Evolutionary conservation across 2,113 vertebrate genomes (phyloP).

Genomic region (Ceyx margarethae): DNA sequence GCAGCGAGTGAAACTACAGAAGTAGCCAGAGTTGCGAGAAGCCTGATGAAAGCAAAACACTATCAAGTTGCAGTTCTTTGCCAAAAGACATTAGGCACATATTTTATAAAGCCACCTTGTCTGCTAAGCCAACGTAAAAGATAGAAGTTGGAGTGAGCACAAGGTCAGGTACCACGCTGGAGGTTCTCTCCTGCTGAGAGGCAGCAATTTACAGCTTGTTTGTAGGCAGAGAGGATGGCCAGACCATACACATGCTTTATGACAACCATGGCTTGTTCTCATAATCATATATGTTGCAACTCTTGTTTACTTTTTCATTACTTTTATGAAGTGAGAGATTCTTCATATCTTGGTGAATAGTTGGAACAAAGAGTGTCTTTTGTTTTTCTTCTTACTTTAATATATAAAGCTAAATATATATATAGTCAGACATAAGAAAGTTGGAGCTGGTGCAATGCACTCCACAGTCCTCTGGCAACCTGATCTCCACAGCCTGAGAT

Average conservation of each 20-base stretch:
- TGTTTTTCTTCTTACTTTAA: not conserved
- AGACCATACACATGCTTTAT: not conserved
- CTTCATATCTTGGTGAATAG: not conserved
- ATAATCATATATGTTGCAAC: not conserved
- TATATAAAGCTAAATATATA: not conserved
- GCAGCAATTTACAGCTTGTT: not conserved
- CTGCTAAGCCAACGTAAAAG: not conserved
- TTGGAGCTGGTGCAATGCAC: not conserved
- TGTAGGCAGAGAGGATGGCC: not conserved
- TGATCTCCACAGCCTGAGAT: not conserved
- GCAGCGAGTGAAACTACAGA: not conserved
- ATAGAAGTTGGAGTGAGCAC: not conserved
- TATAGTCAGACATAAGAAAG: not conserved
- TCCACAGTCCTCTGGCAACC: not conserved
- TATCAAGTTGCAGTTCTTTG: not conserved
- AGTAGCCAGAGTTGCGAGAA: not conserved
- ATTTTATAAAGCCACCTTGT: not conserved
- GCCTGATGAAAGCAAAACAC: not conserved
- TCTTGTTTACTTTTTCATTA: not conserved
- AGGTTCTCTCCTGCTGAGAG: conserved; percentile 7
- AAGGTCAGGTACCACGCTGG: not conserved
- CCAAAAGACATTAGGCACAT: not conserved
- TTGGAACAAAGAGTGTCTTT: not conserved
- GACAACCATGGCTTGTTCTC: not conserved
- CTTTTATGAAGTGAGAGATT: not conserved